Conservation (phyloP, 2,888 invertebrate species). For the Agonopterix arenella region DNA sequence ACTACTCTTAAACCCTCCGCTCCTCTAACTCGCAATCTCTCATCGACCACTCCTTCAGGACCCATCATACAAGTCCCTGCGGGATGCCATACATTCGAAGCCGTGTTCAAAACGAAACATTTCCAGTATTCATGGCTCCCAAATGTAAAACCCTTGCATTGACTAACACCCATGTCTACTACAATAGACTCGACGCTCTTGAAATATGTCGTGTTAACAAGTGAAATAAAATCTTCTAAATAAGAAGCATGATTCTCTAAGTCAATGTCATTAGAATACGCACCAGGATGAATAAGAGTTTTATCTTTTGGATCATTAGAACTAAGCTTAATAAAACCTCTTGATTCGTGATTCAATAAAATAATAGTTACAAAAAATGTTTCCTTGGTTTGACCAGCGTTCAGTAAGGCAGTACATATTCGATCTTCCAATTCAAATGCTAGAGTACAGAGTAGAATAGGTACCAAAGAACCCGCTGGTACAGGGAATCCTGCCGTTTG, state of each 20-base stretch:
- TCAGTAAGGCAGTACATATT: slow-evolving; percentile 20
- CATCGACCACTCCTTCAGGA: slow-evolving; percentile 29
- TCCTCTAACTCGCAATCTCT: slow-evolving; percentile 61
- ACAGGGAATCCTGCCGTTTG: slow-evolving; percentile 23
- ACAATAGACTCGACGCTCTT: slow-evolving; percentile 22
- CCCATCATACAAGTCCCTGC: slow-evolving; percentile 49
- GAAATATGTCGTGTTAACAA: slow-evolving; percentile 32
- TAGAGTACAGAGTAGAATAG: slow-evolving; percentile 21
- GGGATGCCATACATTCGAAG: slow-evolving; percentile 77
- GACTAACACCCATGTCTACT: slow-evolving; percentile 17
- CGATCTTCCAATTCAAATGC: slow-evolving; percentile 21
- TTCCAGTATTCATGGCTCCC: slow-evolving; percentile 36
- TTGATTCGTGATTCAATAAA: slow-evolving; percentile 36
- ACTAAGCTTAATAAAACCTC: slow-evolving; percentile 28
- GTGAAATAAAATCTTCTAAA: slow-evolving; percentile 25
- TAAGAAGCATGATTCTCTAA: slow-evolving; percentile 25
- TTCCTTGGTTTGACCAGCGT: slow-evolving; percentile 16
- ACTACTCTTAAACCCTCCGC: slow-evolving; percentile 27
- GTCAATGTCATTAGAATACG: slow-evolving; percentile 26
- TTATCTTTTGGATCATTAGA: slow-evolving; percentile 29
- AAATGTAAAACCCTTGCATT: slow-evolving; percentile 24
- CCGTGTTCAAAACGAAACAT: slow-evolving; percentile 44
- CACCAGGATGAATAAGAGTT: slow-evolving; percentile 29
- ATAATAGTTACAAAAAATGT: slow-evolving; percentile 16
- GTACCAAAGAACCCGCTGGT: slow-evolving; percentile 19